Evolutionary conservation across 2,113 vertebrate species (phyloP).

Genomic region (Octodon degus): DNA sequence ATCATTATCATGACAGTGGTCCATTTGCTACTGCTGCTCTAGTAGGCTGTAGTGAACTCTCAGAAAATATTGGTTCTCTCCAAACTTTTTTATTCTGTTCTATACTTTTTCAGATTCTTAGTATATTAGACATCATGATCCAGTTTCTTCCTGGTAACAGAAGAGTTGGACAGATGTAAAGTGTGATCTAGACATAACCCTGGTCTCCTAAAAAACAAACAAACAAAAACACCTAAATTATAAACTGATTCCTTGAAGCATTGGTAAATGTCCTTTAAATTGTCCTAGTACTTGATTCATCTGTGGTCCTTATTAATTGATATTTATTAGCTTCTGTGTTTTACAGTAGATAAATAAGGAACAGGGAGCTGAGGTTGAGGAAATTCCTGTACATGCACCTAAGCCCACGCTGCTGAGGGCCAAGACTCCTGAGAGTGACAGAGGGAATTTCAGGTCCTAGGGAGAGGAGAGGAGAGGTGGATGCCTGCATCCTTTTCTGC

Average conservation of each 20-base stretch:
- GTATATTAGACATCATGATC: background rate
- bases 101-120: background rate
- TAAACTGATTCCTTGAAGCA: background rate
- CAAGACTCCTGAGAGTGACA: constrained; percentile 69
- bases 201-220: too few relatives aligned
- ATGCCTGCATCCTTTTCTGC: constrained; percentile 80
- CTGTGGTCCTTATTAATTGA: background rate
- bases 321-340: constrained; percentile 15
- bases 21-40: background rate
- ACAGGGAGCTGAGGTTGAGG: constrained; percentile 76
- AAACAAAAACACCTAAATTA: background rate
- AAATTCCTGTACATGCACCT: constrained; percentile 68
- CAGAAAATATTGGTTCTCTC: background rate
- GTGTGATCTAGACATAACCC: background rate
- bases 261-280: constrained; percentile 35
- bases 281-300: constrained; percentile 7
- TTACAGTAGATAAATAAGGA: constrained; percentile 14
- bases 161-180: background rate
- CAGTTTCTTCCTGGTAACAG: background rate
- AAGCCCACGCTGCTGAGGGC: constrained; percentile 64
- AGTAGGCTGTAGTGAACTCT: background rate
- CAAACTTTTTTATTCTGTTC: background rate
- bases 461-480: background rate
- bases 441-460: too few relatives aligned
- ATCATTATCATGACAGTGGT: fast-evolving